Base-by-base conservation (phyloP, 2,113 vertebrate genomes). In the Orientallactaga bullata region DNA sequence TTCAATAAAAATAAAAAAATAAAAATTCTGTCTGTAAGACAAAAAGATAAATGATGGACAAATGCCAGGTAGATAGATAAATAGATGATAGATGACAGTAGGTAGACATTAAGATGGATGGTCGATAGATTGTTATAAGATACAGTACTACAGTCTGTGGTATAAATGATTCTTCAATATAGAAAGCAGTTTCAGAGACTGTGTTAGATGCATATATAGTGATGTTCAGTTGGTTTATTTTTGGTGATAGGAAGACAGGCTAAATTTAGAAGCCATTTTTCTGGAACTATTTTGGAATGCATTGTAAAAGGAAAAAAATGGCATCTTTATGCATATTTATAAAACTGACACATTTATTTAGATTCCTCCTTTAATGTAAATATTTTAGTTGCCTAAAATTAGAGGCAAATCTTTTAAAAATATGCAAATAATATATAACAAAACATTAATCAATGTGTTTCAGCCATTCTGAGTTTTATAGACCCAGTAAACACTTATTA, bases 261-360 rank as follows among this genome's bases (percentile, higher is more conserved):
- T 55, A 55, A 55, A 55, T 55, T 55, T 55, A 55, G 55, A 55
- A 55, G 55, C 55, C 55, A 55, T 55, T 55, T 55, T 55, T 81
- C 94, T 92, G 35, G 16, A 90, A 88, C 79, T 85, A 96, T 93
- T 95, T 78, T 58, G 83, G 73, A 71, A 26, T 89, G 21, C 55
- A 55, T n/a, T 89, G 51, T 77, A 91, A 94, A 94, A 95, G 63
- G n/a, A n/a, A 47, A 73, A 80, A 96, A 80, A 94, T 66, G 84
- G 68, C 66, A 55, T 89, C 20, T 83, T 83, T 83, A 37, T 69
- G 83, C 77, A 87, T 92, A 89, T 30, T 93, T 95, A 93, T 12
- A 89, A 94, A 95, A 63, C 66, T 24, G 32, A 79, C 8, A 84
- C 30, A 79, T 63, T 83, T 90, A 85, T 89, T 95, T 91, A 77